These are phyloP conservation scores for Smittia sp. DNA, from an alignment of 2,888 invertebrate species.

Conservation along the genomic window DNA sequence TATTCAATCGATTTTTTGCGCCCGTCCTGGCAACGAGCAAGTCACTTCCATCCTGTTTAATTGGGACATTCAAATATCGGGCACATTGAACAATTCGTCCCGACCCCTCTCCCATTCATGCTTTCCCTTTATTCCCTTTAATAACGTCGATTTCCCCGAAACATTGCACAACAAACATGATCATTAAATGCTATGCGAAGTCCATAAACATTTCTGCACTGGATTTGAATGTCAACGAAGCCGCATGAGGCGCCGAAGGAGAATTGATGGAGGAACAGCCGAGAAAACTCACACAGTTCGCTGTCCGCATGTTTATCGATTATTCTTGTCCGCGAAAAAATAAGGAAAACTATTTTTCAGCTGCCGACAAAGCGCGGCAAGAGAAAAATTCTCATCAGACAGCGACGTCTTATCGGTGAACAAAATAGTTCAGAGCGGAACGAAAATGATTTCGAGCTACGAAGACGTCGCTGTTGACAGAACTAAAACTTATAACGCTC, in stretches of 20 bases:
- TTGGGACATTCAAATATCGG: constrained; percentile 28
- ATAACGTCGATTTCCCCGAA: constrained; percentile 4
- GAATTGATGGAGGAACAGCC: background rate
- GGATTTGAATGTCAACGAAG: background rate
- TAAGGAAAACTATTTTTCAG: background rate
- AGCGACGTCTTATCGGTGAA: too few species aligned
- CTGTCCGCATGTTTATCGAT: background rate
- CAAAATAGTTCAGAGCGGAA: too few species aligned
- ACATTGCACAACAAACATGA: constrained; percentile 10
- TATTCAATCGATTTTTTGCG: background rate
- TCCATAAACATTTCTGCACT: background rate
- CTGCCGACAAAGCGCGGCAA: background rate
- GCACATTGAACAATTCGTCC: background rate
- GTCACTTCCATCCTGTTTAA: constrained; percentile 24
- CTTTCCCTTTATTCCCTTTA: background rate
- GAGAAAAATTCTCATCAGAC: background rate
- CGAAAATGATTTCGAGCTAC: too few species aligned
- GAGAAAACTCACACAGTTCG: background rate
- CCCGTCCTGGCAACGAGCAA: constrained; percentile 3
- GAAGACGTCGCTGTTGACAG: too few species aligned
- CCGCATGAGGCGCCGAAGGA: background rate
- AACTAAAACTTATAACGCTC: too few species aligned
- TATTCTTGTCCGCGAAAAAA: background rate
- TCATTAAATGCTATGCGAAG: constrained; percentile 7
- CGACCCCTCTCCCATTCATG: constrained; percentile 4